phyloP scores from a whole-genome alignment of 2,888 invertebrate genomes.

The Petrolisthes cinctipes region DNA sequence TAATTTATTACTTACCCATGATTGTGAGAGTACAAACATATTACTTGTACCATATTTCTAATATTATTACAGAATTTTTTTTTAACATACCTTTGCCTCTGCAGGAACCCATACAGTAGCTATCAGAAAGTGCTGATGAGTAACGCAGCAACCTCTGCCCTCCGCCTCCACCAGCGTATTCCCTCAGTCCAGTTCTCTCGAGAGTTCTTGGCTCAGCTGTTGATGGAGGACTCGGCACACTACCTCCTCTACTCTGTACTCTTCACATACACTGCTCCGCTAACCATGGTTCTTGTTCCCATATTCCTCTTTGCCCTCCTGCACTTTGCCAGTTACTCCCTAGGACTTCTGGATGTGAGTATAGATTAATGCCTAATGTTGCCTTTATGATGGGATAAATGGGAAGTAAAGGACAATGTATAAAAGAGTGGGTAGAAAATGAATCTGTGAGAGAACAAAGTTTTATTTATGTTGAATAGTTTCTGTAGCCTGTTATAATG shows the following conservation, averaged over 20 bases:
- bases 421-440: too few relatives aligned
- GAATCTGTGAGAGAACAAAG: too few relatives aligned
- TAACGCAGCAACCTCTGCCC: constrained; percentile 94
- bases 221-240: constrained; percentile 81
- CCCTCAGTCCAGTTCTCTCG: constrained; percentile 85
- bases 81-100: not conserved
- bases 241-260: constrained; percentile 95
- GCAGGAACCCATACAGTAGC: constrained; percentile 68
- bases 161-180: constrained; percentile 93
- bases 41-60: too few relatives aligned
- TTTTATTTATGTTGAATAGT: too few relatives aligned
- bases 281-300: constrained; percentile 85
- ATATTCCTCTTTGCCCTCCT: constrained; percentile 91
- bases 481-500: too few relatives aligned
- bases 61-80: too few relatives aligned
- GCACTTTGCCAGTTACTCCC: constrained; percentile 92
- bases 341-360: constrained; percentile 92
- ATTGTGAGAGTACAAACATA: too few relatives aligned
- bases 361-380: constrained; percentile 63
- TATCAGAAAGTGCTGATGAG: constrained; percentile 93
- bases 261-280: constrained; percentile 90
- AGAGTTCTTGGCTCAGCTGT: constrained; percentile 80
- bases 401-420: too few relatives aligned
- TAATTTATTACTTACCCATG: too few relatives aligned
- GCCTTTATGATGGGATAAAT: not conserved